Base-by-base conservation (phyloP, 2,888 invertebrate species). In the Eremobia ochroleuca region DNA sequence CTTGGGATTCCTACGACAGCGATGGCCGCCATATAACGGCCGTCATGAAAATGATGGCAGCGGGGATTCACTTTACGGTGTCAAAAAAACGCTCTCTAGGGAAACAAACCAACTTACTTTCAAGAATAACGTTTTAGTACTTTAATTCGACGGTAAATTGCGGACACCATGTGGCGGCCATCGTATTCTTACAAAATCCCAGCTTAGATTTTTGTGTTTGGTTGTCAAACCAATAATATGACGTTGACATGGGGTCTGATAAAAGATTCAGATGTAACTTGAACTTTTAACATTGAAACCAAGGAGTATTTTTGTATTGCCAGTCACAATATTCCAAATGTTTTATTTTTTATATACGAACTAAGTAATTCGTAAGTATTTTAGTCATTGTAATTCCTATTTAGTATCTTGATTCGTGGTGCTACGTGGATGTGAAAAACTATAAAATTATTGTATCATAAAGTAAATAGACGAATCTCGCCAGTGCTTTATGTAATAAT, bases 401-500 rank as follows among this genome's bases (percentile, higher is more conserved):
- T 76, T 82, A 69, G 75, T 87, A 71, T 79, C 66, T 79, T 73
- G 65, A 79, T 87, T 76, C 73, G 64, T 87, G 85, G 87, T 85
- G 81, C 87, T 80, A 85, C 75, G 8, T 61, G 79, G 70, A 84
- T 76, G 69, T 75, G 67, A 74, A 80, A 31, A 34, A 28, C 28
- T 86, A 55, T 55, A 73, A 87, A 85, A 76, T 85, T 72, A 58
- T 49, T 62, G 76, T 85, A 79, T 31, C 13, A 83, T 79, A 77
- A 13, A 83, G 86, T 87, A 83, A 76, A 85, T 75, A 72, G 15
- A 79, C 69, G 81, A 88, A 82, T 86, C 86, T 89, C 88, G 64
- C 74, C 70, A 81, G 69, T 82, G 74, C 74, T 70, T 66, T 79
- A 76, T 64, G 8, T 76, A 72, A 64, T 73, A 64, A 86, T 84